Base-by-base conservation (phyloP, 2,888 invertebrate genomes). In the Thymelicus acteon region DNA sequence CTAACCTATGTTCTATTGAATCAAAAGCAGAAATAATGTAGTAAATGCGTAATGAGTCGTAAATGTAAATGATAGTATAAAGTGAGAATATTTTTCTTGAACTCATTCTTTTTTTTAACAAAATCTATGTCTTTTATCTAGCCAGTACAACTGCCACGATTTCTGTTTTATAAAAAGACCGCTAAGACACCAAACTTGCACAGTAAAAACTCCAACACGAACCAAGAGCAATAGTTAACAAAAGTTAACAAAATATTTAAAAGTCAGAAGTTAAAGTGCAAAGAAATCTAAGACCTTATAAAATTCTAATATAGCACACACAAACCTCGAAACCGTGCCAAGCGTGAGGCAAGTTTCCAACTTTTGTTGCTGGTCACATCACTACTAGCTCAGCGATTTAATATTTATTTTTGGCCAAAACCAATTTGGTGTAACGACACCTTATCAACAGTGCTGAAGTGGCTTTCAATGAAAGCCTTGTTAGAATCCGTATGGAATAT, bases 221-320 rank as follows among this genome's bases (percentile, higher is more conserved):
- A 68, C 62, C 62, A 58, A 48, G 62, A 69, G 57, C 62, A 48
- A 63, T 69, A 69, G 69, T 69, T 69, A 68, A 52, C 61, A 68
- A 68, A 68, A 61, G 61, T 68, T 68, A 68, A 62, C 69, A 69
- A 69, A 69, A 47, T 63, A 62, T 69, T 69, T 54, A 63, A 63
- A 69, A 69, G 69, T 69, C 62, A 58, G 8, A 69, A 63, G 62
- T 63, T 63, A 63, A 67, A 69, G 62, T 69, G 62, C 62, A 63
- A 69, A 69, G 62, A 69, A 69, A 69, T 63, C 68, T 63, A 48
- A 62, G 62, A 63, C 39, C 62, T 60, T 63, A 69, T 69, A 69
- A 69, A 69, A 69, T 69, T 69, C 68, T 63, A 69, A 69, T 58
- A 69, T 47, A 65, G 47, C 62, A 63, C 62, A 62, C 61, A 61